A percentile compares a stretch with the other conserved stretches of the same genome.
phyloP scores from a whole-genome alignment of 53 echinoderm and acorn worm genomes.

The Actinopyga echinites region DNA sequence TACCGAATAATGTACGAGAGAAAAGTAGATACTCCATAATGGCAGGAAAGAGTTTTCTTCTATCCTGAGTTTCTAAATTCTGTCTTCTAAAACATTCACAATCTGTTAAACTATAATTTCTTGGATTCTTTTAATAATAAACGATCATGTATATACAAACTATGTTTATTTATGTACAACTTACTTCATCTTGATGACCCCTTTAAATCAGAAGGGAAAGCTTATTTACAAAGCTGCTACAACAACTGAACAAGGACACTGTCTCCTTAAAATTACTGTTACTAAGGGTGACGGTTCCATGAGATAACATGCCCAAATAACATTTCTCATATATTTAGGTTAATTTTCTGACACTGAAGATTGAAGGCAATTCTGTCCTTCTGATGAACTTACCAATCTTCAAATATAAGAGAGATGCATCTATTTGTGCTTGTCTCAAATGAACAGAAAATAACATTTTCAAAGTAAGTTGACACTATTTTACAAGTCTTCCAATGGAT shows the following conservation, averaged over 20 bases:
- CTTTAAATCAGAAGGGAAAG: conserved; percentile 10
- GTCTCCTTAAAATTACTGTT: no score
- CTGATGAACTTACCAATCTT: no score
- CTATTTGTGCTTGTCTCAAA: no score
- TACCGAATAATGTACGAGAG: not conserved
- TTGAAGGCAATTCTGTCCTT: no score
- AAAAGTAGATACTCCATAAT: conserved; percentile 2
- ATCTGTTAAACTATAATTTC: not conserved
- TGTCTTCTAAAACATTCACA: conserved; percentile 37
- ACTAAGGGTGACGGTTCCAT: no score
- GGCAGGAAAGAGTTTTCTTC: not conserved
- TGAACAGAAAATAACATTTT: no score
- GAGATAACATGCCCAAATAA: no score
- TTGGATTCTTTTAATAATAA: not conserved
- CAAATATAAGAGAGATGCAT: no score
- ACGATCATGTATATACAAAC: conserved; percentile 36
- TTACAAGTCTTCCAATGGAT: no score
- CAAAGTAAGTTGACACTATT: no score
- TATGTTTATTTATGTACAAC: conserved; percentile 19
- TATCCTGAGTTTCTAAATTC: conserved; percentile 31
- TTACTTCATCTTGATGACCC: not conserved
- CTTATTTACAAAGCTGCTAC: conserved; percentile 11
- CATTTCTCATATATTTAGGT: no score
- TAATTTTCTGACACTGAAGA: no score
- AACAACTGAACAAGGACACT: not conserved